These are phyloP conservation scores for Clunio marinus DNA, from an alignment of 2,888 invertebrate species.

Conservation along the genomic window DNA sequence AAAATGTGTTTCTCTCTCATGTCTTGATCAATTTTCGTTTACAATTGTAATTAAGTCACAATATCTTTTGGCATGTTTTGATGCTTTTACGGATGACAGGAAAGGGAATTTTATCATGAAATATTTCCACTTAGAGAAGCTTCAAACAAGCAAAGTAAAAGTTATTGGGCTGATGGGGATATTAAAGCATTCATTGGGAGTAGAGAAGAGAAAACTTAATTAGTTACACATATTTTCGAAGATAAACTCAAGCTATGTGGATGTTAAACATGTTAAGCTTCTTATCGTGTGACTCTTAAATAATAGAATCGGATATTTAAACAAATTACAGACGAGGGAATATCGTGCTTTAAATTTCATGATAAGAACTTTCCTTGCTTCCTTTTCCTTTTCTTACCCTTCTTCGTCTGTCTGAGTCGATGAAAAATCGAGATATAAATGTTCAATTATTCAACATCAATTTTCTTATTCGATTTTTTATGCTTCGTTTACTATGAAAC, in stretches of 20 bases:
- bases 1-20: neutral
- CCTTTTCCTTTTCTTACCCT: neutral
- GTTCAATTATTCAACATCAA: conserved; percentile 32
- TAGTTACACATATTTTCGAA: neutral
- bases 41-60: conserved; percentile 30
- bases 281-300: neutral
- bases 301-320: conserved; percentile 28
- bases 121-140: neutral
- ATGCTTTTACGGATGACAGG: neutral
- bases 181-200: neutral
- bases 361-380: neutral
- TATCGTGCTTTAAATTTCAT: conserved; percentile 8
- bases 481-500: too few species aligned
- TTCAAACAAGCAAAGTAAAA: too few species aligned
- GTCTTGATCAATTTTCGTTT: conserved; percentile 32
- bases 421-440: conserved; percentile 38
- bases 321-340: conserved; percentile 27
- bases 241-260: neutral
- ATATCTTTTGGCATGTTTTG: conserved; percentile 29
- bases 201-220: neutral
- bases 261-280: neutral
- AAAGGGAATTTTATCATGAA: neutral
- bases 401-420: neutral
- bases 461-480: neutral
- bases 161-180: neutral